A percentile compares a stretch with the other conserved stretches of the same genome.
These are phyloP conservation scores for Eupristina koningsbergeri DNA, from an alignment of 1,140 invertebrate species.

Conservation along the genomic window DNA sequence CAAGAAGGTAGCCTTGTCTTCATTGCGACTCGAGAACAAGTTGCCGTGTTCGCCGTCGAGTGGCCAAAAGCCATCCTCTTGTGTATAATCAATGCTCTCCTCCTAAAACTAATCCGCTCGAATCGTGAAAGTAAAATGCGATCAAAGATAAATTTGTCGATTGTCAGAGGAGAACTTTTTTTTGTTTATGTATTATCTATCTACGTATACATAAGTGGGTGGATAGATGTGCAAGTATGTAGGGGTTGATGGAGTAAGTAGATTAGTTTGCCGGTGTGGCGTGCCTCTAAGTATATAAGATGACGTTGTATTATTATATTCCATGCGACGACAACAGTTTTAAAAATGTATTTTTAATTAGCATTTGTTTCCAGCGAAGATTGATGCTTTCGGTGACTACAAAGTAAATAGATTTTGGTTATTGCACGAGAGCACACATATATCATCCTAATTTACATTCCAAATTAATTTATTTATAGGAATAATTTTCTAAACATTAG, in stretches of 20 bases:
- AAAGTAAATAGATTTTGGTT: background rate
- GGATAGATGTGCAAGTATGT: background rate
- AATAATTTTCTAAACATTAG: background rate
- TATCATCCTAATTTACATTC: background rate
- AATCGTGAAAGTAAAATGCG: constrained; percentile 32
- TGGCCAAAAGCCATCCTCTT: background rate
- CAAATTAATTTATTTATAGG: background rate
- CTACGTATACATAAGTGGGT: background rate
- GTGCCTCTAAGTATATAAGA: background rate
- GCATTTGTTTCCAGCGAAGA: background rate
- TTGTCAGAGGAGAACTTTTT: background rate
- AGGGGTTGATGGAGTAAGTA: background rate
- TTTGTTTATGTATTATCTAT: constrained; percentile 6
- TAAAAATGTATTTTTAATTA: background rate
- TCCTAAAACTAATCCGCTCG: constrained; percentile 33
- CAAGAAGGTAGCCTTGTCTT: constrained; percentile 59
- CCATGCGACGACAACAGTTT: background rate
- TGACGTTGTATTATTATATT: background rate
- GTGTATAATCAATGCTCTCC: constrained; percentile 47
- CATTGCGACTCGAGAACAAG: constrained; percentile 12
- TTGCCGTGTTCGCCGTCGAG: background rate
- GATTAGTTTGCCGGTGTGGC: background rate
- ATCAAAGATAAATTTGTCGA: constrained; percentile 40
- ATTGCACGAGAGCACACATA: background rate
- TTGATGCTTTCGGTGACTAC: background rate